Evolutionary conservation across 1,140 invertebrate genomes (phyloP).

Genomic region (Diploscapter pachys): DNA sequence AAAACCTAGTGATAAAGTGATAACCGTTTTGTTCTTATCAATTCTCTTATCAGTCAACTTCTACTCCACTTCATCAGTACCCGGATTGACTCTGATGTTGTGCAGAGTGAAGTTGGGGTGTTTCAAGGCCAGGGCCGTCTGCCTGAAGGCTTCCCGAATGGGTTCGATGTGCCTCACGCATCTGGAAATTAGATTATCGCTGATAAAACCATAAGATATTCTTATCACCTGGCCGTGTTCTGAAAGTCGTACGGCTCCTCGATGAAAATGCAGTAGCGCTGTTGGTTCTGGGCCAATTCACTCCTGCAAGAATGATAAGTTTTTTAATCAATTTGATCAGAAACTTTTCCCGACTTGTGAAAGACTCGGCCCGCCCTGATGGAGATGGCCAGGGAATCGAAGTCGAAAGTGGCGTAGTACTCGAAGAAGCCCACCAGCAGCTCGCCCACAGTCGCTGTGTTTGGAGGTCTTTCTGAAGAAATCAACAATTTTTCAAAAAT

Average conservation of each 20-base stretch:
- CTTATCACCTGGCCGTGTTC: conserved; percentile 78
- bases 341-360: conserved; percentile 55
- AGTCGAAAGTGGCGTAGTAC: conserved; percentile 76
- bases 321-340: conserved; percentile 2
- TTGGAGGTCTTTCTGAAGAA: conserved; percentile 65
- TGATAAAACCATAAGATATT: no score
- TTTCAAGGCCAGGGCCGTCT: no score
- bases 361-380: conserved; percentile 73
- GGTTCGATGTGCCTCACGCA: no score
- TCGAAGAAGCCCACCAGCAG: conserved; percentile 81
- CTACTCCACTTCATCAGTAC: no score
- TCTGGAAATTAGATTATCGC: no score
- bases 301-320: conserved; percentile 27
- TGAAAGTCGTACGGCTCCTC: conserved; percentile 87
- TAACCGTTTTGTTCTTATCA: no score
- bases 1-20: no score
- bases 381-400: conserved; percentile 75
- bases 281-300: conserved; percentile 25
- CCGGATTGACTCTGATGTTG: no score
- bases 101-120: no score
- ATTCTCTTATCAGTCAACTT: no score
- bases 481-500: no score
- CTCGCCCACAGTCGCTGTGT: conserved; percentile 75
- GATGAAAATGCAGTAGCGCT: conserved; percentile 55
- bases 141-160: no score